Base-by-base conservation (phyloP, 2,113 vertebrate species). In the Eleginops maclovinus region DNA sequence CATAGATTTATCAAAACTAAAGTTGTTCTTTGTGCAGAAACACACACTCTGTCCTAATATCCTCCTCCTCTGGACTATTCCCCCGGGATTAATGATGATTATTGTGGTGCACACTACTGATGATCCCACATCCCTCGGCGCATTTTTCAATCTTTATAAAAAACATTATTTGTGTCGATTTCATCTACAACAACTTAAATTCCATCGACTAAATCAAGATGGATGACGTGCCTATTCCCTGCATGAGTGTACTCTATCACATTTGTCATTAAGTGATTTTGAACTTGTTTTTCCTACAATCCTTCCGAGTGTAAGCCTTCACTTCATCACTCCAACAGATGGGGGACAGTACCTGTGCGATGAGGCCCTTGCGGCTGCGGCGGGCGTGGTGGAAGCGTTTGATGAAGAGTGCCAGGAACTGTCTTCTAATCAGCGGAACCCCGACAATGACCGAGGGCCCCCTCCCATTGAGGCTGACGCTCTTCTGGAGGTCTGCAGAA, bases 361-460 rank as follows among this genome's bases (percentile, higher is more conserved):
- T 96, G 90, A 99, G 96, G 62, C 98, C 98, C 79, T 99, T 99
- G 75, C 98, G 93, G 91, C 97, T 99, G 86, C 98, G 90, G 41
- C 95, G 95, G 83, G 98, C 97, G 77, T 98, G 96, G 74, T 99
- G 97, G 88, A 99, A 94, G 61, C 98, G 95, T 89, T 99, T 99
- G 96, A 97, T 97, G 77, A 99, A 93, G 73, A 99, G 94, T 8
- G 98, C 97, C 81, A 96, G 88, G 86, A 99, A 99, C 93, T 99
- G 98, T 72, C 96, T 96, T 69, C 95, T 94, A 50, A 96, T 96
- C 78, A 99, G 96, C 49, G 95, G 90, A 96, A 96, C 96, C 72
- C 97, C 97, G 3, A 93, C 96, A 91, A 99, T 90, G 80, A 96
- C 94, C 64, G 85, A 89, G 43, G 97, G 97, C 46, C 98, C 97